phyloP scores from a whole-genome alignment of 1,140 invertebrate genomes.

The Hermatobates lingyangjiaoensis region DNA sequence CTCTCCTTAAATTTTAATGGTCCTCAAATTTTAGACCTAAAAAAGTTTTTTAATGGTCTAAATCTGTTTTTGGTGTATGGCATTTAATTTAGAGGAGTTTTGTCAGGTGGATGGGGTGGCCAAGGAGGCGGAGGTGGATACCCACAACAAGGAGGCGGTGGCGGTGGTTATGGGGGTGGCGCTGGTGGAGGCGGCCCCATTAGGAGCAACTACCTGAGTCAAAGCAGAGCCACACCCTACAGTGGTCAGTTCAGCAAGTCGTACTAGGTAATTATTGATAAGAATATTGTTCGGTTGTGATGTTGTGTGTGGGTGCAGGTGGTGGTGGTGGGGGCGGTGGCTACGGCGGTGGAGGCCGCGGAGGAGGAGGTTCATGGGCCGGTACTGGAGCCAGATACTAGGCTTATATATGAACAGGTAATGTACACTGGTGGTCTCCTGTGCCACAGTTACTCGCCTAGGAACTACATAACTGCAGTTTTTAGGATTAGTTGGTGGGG shows the following conservation, averaged over 20 bases:
- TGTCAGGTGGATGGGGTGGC: constrained; percentile 10
- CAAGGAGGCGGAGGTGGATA: constrained; percentile 1
- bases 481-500: no score
- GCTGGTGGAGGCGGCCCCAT: constrained; percentile 11
- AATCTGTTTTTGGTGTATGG: background rate
- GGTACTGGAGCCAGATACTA: background rate
- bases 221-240: constrained; percentile 11
- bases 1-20: background rate
- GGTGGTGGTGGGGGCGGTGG: constrained; percentile 4
- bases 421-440: no score
- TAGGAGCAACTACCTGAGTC: constrained; percentile 9
- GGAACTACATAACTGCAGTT: no score
- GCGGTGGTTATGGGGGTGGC: constrained; percentile 1
- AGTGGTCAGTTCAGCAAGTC: background rate
- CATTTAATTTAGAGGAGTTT: background rate
- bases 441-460: no score
- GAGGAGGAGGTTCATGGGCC: background rate
- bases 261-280: background rate
- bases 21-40: background rate
- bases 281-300: background rate
- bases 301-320: constrained; percentile 5
- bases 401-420: no score
- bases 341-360: background rate
- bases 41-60: background rate
- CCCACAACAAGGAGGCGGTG: constrained; percentile 1